Evolutionary conservation across 2,113 vertebrate species (phyloP), one percentile per base, ranked within the genome.

Genomic region (Chinchilla lanigera): DNA sequence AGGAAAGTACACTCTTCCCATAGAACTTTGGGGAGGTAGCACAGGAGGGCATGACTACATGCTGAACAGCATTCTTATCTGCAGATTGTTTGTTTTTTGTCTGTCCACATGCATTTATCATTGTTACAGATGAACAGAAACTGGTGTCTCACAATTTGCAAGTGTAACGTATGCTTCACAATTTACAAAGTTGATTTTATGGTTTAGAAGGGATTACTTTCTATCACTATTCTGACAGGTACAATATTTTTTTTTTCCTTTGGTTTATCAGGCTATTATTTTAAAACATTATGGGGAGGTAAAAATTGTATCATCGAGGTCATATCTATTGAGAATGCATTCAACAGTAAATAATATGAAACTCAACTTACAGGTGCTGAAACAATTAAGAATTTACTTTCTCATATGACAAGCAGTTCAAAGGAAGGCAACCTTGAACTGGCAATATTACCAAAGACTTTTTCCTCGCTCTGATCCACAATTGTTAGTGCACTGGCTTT

Each of bases 281-380:
- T 93, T 95, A 86, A 86, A 89, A 86, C 71, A 94, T 89, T 89
- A 83, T 87, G 38, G 24, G 56, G 54, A 41, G 47, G 47, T 71
- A 60, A 92, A 77, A 41, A 58, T 84, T 92, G 56, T 73, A 71
- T 26, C 67, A 87, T n/a, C 56, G 77, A 90, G 80, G 17, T 73
- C n/a, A 8, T 87, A 52, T 87, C 26, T 35, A 50, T 24, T 94
- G 26, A 47, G 69, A 94, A 95, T 90, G 67, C 56, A 96, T 94
- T 94, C 80, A 95, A 94, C 1, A 61, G 54, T 80, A 97, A 96
- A 97, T 95, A 93, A 86, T 54, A 38, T 75, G n/a, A 95, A 96
- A 89, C 11, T 90, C 82, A 95, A 83, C 61, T 90, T 87, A 94
- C 2, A 47, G 61, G 80, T 92, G 88, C 50, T 81, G 30, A 61